Base-by-base conservation (phyloP, 1,140 invertebrate genomes). In the Megalonaias nervosa region DNA sequence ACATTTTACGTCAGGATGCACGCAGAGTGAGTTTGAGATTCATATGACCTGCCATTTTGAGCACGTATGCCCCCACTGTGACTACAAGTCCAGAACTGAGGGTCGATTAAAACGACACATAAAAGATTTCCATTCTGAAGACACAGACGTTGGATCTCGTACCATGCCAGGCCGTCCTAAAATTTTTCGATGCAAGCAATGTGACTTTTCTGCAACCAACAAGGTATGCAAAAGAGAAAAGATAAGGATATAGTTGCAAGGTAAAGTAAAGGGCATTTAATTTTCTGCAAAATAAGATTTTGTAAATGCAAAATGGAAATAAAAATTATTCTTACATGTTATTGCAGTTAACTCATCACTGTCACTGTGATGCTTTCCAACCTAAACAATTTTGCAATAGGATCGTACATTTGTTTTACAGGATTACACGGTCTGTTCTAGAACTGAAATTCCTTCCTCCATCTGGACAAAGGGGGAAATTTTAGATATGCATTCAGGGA, bases 181-280 rank as follows among this genome's bases (percentile, higher is more conserved):
- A 90, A 94, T 94, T 0, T 97, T 96, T 89, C 94, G 95, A 84
- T 99, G 98, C 91, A 99, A 99, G 86, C 95, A 97, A 67, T 99
- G 98, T 88, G 93, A 94, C 21, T 95, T 95, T 81, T 93, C 95
- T 0, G 94, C 96, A 0, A 93, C 94, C 2, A 97, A 96, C 1
- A 99, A 99, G 91, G 89, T 88, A 78, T 71, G 67, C 4, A 48
- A 48, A 48, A 48, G 11, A 48, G 38, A 11, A 48, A 48, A 6
- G 38, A 48, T 31, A 15, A 9, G 2, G 16, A 68, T 5, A 48
- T 31, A 2, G 1, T 31, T 31, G 11, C 19, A 26, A 38, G 11
- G 55, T 38, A 68, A 48, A 67, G 19, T n/a, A 11, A 12, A 62
- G 13, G 11, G 60, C 6, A 62, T 62, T n/a, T 62, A 15, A 23